phyloP scores from a whole-genome alignment of 2,113 vertebrate species.

The Anguilla rostrata region DNA sequence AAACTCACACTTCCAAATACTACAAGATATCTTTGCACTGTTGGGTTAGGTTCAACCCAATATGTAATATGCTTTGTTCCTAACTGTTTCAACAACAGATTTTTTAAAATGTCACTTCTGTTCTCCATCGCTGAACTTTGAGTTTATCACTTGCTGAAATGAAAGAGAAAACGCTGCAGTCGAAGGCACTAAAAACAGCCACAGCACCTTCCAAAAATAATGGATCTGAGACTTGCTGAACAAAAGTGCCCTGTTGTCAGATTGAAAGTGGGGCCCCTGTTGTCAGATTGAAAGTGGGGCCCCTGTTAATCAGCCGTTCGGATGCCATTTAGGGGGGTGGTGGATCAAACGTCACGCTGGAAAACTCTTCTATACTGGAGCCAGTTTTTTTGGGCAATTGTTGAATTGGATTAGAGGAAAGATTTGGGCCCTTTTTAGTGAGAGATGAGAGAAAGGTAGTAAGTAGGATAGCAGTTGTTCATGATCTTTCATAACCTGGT shows the following conservation, averaged over 20 bases:
- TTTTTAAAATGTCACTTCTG: neutral
- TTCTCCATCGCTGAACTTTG: neutral
- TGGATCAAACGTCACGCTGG: neutral
- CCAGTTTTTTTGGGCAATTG: neutral
- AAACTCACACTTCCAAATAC: no score
- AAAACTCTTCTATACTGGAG: neutral
- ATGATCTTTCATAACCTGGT: neutral
- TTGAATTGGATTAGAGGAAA: neutral
- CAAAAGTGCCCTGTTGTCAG: neutral
- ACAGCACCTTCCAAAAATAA: no score
- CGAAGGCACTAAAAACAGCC: neutral
- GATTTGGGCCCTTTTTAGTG: neutral
- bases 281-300: neutral
- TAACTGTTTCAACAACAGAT: neutral
- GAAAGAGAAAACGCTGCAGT: neutral
- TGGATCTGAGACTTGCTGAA: no score
- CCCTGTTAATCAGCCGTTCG: no score
- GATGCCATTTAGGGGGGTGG: neutral
- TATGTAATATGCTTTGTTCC: no score
- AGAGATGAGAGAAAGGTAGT: neutral
- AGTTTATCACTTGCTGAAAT: neutral
- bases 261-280: no score
- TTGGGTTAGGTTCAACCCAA: no score
- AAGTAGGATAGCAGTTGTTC: neutral
- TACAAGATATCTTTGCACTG: no score